Evolutionary conservation across 2,113 vertebrate species (phyloP).

Genomic region (Chrysemys picta): DNA sequence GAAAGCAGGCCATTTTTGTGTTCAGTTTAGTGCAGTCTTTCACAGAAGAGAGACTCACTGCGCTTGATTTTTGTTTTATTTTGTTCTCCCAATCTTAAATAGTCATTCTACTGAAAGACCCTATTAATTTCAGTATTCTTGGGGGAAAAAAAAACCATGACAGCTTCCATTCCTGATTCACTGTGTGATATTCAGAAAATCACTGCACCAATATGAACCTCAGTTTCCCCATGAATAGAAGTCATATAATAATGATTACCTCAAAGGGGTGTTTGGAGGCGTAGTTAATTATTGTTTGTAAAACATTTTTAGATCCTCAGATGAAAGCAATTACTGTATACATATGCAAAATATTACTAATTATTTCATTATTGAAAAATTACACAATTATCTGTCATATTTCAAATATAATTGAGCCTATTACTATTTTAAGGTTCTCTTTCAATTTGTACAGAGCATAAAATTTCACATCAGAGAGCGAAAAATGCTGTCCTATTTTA

Average conservation of each 20-base stretch:
- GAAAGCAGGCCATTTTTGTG: neutral
- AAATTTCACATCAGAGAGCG: constrained; percentile 45
- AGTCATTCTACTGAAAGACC: neutral
- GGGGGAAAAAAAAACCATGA: neutral
- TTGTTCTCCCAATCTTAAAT: neutral
- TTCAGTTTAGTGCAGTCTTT: neutral
- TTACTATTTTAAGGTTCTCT: constrained; percentile 57
- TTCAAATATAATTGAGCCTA: constrained; percentile 53
- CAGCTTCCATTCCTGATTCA: neutral
- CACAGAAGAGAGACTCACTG: fast-evolving
- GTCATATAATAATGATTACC: constrained; percentile 23
- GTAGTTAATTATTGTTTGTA: constrained; percentile 54
- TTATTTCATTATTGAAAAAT: constrained; percentile 61
- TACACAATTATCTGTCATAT: constrained; percentile 41
- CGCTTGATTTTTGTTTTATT: neutral
- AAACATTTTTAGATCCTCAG: constrained; percentile 10
- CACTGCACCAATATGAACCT: neutral
- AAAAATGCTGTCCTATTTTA: constrained; percentile 44
- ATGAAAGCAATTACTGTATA: constrained; percentile 40
- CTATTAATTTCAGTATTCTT: neutral
- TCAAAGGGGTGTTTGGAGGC: constrained; percentile 32
- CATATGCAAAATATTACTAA: constrained; percentile 38
- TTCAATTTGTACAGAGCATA: constrained; percentile 15
- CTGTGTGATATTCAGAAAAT: neutral
- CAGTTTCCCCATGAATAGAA: constrained; percentile 6